Evolutionary conservation across 2,797 vertebrate genomes (phyloP), one percentile per base, ranked within the genome.

Genomic region (Dendrocincla fuliginosa): DNA sequence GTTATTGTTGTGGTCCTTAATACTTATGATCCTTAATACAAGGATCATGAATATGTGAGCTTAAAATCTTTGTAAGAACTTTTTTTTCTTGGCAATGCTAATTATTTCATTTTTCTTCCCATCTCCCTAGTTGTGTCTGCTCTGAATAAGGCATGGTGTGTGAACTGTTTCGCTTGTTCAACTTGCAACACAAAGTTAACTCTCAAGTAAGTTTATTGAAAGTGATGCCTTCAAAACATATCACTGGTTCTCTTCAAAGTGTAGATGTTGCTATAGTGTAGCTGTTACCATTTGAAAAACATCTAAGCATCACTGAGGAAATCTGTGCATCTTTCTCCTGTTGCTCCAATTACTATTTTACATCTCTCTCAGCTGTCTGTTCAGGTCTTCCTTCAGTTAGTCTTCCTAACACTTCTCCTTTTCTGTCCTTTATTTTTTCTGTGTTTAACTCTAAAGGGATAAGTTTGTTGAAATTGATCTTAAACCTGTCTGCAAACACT

Each of bases 401-500:
- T 39, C 91, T 93, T 92, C 94, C 97, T 97, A 97, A 97, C 91
- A 69, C 90, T 78, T 97, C 88, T 95, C 64, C 79, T 97, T 53
- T 98, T 97, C 85, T 97, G 71, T 97, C 93, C 95, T 96, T 95
- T 97, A 27, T 97, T 96, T 96, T 95, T 96, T 95, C 96, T 96
- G 82, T 96, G 84, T 89, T 88, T 82, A 96, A 78, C 96, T 97
- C 97, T 93, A 96, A 98, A 99, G 99, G 98, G 98, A 99, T 98
- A 99, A 99, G 95, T 99, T 99, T 99, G 99, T 99, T 98, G 99
- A 99, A 98, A 98, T 99, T 97, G 99, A 99, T 98, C 98, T 99
- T 97, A 99, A 99, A 97, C 99, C 99, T n/a, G 98, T 99, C 98
- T 99, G 99, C 98, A 99, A 99, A 97, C 98, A 98, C 97, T 99